phyloP scores from a whole-genome alignment of 2,113 vertebrate genomes.

The Procavia capensis region DNA sequence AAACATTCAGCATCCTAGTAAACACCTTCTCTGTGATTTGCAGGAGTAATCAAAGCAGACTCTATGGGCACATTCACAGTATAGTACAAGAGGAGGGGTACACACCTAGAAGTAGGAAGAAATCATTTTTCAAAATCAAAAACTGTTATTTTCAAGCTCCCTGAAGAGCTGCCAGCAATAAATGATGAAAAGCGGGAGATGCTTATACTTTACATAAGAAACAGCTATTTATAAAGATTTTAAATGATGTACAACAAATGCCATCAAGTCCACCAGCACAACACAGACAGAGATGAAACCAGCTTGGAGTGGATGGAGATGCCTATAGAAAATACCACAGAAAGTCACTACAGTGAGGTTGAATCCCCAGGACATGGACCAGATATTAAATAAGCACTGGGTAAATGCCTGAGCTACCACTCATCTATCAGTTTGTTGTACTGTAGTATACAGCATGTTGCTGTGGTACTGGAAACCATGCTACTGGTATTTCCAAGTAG shows the following conservation, averaged over 20 bases:
- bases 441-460: background rate
- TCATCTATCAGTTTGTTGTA: background rate
- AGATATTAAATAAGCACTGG: background rate
- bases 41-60: slow-evolving; percentile 31
- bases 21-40: background rate
- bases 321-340: background rate
- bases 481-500: background rate
- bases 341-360: background rate
- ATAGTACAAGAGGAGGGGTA: background rate
- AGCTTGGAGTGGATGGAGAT: background rate
- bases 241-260: slow-evolving; percentile 36
- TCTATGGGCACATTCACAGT: background rate
- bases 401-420: background rate
- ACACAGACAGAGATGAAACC: background rate
- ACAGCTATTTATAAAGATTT: slow-evolving; percentile 51
- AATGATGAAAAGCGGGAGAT: slow-evolving; percentile 46
- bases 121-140: slow-evolving; percentile 45
- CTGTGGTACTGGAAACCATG: background rate
- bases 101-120: background rate
- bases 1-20: background rate
- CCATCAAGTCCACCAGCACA: background rate
- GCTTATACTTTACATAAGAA: slow-evolving; percentile 50
- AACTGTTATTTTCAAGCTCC: slow-evolving; percentile 45
- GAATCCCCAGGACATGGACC: background rate
- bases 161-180: slow-evolving; percentile 29